These are phyloP conservation scores for Zophobas morio DNA, from an alignment of 1,140 invertebrate species.

Conservation along the genomic window DNA sequence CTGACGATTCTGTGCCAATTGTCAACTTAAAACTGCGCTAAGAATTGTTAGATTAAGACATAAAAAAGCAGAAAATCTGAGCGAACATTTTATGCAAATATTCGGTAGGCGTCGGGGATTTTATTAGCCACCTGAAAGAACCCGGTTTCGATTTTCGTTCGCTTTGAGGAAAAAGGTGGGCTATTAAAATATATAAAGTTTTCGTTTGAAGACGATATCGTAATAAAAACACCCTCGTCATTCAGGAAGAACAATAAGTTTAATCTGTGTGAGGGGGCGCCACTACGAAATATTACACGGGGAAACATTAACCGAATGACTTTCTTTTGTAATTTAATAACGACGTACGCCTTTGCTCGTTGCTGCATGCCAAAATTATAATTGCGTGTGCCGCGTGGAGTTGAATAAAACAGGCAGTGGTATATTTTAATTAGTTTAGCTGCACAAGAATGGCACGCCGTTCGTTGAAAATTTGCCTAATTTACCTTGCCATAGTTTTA, in stretches of 20 bases:
- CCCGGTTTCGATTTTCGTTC: conserved; percentile 11
- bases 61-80: not conserved
- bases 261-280: conserved; percentile 13
- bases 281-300: conserved; percentile 19
- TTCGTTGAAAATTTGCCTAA: conserved; percentile 37
- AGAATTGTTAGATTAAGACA: not conserved
- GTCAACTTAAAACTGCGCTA: too few relatives aligned
- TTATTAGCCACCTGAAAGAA: conserved; percentile 8
- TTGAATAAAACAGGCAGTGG: conserved; percentile 38
- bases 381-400: conserved; percentile 41
- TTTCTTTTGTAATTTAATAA: conserved; percentile 43
- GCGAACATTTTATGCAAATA: conserved; percentile 6
- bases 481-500: conserved; percentile 42
- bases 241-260: conserved; percentile 32
- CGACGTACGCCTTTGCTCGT: conserved; percentile 40
- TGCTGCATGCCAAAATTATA: conserved; percentile 40
- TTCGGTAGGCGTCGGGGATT: not conserved
- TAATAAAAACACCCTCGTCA: conserved; percentile 13
- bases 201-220: conserved; percentile 8
- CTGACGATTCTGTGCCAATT: too few relatives aligned
- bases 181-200: conserved; percentile 1
- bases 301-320: conserved; percentile 41
- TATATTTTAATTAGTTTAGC: conserved; percentile 49
- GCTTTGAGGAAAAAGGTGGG: conserved; percentile 3
- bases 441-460: conserved; percentile 34